Base-by-base conservation (phyloP, 2,888 invertebrate genomes). In the Melanostoma scalare region DNA sequence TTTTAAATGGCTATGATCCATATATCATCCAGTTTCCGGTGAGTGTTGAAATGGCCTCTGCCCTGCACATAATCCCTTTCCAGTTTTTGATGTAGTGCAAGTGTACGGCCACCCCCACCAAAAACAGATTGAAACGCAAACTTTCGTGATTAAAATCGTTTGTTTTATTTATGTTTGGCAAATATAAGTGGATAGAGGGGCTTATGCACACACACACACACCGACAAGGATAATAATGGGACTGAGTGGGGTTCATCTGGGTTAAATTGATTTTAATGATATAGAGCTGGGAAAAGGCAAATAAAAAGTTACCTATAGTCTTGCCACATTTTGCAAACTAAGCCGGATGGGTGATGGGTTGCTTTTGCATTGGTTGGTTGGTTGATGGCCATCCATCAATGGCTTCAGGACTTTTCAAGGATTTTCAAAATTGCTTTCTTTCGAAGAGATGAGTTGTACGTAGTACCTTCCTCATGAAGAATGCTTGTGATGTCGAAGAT, bases 211-310 rank as follows among this genome's bases (percentile, higher is more conserved):
- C 6, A n/a, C 9, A 4, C 33, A 30, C 50, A 2, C 50, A 30
- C n/a, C 38, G 50, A 38, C 31, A 56, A 38, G n/a, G n/a, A n/a
- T n/a, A n/a, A 42, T 40, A 58, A 33, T 36, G 3, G 48, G 58
- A 56, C 31, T 50, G 58, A 40, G 35, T 40, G 6, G 10, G 6
- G 20, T 40, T 52, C 35, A 35, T 60, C 44, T 58, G 42, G 58
- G 44, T 53, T 63, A 65, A 72, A 78, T 72, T 65, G 77, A 72
- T 52, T 78, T 78, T 63, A 69, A 76, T 76, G 48, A 67, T 52
- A 50, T 9, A n/a, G n/a, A 33, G 36, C 9, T 6, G 20, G 10
- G 4, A 2, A 10, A 8, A 55, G 42, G 35, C 53, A 48, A 50
- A 30, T 50, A 50, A 35, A 30, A 48, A 38, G 42, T 20, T 20